Evolutionary conservation across 2,113 vertebrate genomes (phyloP), one percentile per base, ranked within the genome.

Genomic region (Girardinichthys multiradiatus): DNA sequence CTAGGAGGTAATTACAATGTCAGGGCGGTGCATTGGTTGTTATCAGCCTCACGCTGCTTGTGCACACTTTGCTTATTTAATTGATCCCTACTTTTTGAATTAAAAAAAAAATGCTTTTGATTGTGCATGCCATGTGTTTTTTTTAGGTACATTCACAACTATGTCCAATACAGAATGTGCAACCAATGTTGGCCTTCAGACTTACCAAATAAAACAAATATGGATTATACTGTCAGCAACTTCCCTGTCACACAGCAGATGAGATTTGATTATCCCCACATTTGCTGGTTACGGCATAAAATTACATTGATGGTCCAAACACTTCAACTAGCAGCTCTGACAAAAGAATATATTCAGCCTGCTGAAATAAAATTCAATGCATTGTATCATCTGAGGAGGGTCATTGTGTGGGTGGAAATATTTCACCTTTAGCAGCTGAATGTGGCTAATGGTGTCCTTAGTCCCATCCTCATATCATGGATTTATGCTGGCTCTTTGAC

Each of bases 371-470:
- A 80, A 64, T 68, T 73, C 51, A 19, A 37, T 33, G 57, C 80
- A 79, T 73, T 26, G 64, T 72, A 42, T 79, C 72, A 76, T 82
- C 65, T 73, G 69, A 58, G 58, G 30, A 67, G 68, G 45, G 70
- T 85, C 75, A 65, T 71, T 57, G 70, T 74, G 83, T 76, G 84
- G 74, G 79, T 68, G 78, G 76, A 84, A 72, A 83, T 81, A 70
- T 87, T 77, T 86, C 84, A 86, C 85, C 86, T 87, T 79, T 59
- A 74, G 64, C 74, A 72, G 68, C 68, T 68, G 81, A 86, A 80
- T 84, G 85, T 81, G 79, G 87, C 77, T 90, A 90, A 89, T 91
- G 85, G 85, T 78, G 68, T 91, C 72, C 86, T 90, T 89, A 80
- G 73, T 68, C 42, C 58, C 67, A 77, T 87, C 83, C 87, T 75